phyloP scores from a whole-genome alignment of 2,888 invertebrate genomes.

The Drosophila anomalata region DNA sequence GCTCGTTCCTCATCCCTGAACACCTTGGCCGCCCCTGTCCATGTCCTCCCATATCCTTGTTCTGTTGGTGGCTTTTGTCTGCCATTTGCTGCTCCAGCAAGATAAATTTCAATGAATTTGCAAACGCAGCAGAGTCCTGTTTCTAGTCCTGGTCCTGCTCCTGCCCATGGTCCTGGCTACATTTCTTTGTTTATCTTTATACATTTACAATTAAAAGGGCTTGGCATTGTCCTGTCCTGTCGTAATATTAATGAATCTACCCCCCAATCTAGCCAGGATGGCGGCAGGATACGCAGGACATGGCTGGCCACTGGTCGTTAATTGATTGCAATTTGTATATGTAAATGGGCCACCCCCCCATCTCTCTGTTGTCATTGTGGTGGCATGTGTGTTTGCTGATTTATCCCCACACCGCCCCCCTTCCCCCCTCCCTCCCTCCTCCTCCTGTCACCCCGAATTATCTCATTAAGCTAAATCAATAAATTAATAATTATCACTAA shows the following conservation, averaged over 20 bases:
- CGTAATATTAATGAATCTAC: slow-evolving; percentile 76
- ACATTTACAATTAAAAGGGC: slow-evolving; percentile 77
- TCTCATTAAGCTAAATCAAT: slow-evolving; percentile 68
- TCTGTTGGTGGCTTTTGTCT: slow-evolving; percentile 45
- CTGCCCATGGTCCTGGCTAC: slow-evolving; percentile 45
- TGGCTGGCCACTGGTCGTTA: slow-evolving; percentile 59
- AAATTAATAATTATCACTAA: slow-evolving; percentile 60
- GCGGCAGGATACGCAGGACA: slow-evolving; percentile 12
- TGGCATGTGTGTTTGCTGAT: slow-evolving; percentile 54
- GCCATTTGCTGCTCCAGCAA: slow-evolving; percentile 51
- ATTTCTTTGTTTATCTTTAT: slow-evolving; percentile 77
- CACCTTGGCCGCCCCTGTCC: neutral
- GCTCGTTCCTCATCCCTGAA: slow-evolving; percentile 24
- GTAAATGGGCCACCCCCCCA: slow-evolving; percentile 51
- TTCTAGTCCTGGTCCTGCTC: slow-evolving; percentile 28
- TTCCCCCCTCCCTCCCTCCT: neutral
- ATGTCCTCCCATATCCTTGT: neutral
- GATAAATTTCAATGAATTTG: slow-evolving; percentile 78
- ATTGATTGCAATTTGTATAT: slow-evolving; percentile 84
- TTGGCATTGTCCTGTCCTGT: slow-evolving; percentile 66
- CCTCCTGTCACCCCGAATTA: slow-evolving; percentile 41
- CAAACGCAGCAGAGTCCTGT: slow-evolving; percentile 49
- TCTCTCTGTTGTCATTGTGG: slow-evolving; percentile 21
- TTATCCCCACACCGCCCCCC: slow-evolving; percentile 19
- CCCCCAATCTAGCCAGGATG: neutral